Percentiles rank a stretch among this genome's conserved stretches.
Evolutionary conservation across 2,797 vertebrate species (phyloP).

Genomic region (Platalea minor): DNA sequence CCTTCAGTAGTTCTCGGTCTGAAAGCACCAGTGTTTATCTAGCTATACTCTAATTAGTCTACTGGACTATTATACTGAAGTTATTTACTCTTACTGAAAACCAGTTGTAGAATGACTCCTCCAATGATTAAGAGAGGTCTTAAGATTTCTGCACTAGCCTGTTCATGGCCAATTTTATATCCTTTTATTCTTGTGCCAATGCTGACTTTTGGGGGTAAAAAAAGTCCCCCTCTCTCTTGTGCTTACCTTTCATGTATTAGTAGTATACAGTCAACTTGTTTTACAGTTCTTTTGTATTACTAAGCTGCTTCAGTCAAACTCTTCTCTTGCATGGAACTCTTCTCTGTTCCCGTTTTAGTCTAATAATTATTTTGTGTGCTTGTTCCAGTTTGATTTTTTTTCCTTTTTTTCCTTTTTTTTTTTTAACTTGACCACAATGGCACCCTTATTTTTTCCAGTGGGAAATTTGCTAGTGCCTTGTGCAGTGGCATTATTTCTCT

Average conservation of each 20-base stretch:
- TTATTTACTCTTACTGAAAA: not conserved
- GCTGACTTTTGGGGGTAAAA: not conserved
- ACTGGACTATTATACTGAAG: not conserved
- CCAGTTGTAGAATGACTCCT: not conserved
- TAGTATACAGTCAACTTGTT: not conserved
- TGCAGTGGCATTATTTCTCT: not conserved
- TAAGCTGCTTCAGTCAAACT: not conserved
- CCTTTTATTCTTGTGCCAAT: not conserved
- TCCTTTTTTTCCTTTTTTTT: not conserved
- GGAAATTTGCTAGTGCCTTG: not conserved
- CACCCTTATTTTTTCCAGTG: not conserved
- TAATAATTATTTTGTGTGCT: not conserved
- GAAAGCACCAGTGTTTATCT: not conserved
- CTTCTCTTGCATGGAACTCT: not conserved
- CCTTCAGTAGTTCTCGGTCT: not conserved
- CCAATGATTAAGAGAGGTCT: not conserved
- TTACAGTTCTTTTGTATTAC: not conserved
- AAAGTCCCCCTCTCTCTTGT: not conserved
- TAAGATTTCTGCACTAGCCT: not conserved
- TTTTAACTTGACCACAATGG: not conserved
- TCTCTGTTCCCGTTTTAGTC: not conserved
- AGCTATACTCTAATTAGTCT: not conserved
- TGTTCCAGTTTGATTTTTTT: not conserved
- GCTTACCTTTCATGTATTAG: not conserved
- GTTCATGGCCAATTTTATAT: not conserved